These are phyloP conservation scores for Telmatochromis brachygnathus DNA, from an alignment of 2,113 vertebrate genomes.

Conservation along the genomic window DNA sequence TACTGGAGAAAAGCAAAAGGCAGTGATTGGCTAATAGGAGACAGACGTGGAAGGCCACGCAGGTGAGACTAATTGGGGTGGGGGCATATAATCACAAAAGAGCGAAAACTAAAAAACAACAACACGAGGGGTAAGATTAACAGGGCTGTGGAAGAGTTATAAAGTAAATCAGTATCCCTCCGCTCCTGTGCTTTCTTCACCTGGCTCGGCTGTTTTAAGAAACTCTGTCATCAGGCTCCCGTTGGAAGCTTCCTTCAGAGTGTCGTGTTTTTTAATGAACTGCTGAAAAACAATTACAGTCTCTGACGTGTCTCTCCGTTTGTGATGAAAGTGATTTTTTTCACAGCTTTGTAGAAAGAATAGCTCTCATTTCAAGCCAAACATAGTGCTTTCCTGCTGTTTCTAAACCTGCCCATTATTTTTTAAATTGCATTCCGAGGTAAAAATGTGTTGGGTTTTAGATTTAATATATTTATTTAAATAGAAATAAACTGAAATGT, in stretches of 20 bases:
- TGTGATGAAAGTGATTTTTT: neutral
- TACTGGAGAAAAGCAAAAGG: neutral
- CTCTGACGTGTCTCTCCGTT: neutral
- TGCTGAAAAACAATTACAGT: neutral
- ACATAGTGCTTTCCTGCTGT: neutral
- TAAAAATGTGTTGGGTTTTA: neutral
- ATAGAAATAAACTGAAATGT: neutral
- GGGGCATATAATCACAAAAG: neutral
- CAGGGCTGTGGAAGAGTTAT: neutral
- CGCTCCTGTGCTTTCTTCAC: fast-evolving
- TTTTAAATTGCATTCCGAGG: neutral
- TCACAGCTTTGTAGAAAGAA: neutral
- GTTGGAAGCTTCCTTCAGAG: neutral
- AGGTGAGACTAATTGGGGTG: neutral
- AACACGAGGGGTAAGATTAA: neutral
- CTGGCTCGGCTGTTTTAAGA: neutral
- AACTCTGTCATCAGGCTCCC: neutral
- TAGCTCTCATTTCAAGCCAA: neutral
- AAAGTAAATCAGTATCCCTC: neutral
- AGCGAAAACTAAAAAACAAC: neutral
- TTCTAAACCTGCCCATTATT: neutral
- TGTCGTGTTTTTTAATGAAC: neutral
- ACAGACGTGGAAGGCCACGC: no score
- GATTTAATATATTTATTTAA: neutral
- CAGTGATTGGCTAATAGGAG: neutral